Conservation (phyloP, 2,113 vertebrate species). For the Osmerus mordax region DNA sequence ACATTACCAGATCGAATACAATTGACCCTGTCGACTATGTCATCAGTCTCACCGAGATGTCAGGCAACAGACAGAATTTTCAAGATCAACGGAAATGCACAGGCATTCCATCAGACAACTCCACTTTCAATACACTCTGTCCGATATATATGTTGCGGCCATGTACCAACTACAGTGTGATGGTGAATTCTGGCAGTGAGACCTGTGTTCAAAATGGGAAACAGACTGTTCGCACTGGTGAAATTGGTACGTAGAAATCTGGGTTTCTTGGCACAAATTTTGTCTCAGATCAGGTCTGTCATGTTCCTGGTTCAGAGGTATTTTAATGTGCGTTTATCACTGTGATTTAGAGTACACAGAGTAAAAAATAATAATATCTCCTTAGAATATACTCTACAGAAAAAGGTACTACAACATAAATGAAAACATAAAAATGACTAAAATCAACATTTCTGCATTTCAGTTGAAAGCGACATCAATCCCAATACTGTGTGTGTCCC, state of each 20-base stretch:
- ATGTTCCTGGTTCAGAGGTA: not conserved
- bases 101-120: too few species aligned
- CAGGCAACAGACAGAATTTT: fast-evolving
- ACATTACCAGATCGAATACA: not conserved
- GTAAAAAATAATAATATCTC: too few species aligned
- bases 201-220: fast-evolving
- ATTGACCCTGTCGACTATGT: fast-evolving
- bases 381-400: too few species aligned
- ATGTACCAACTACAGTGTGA: conserved; percentile 39
- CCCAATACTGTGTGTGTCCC: fast-evolving
- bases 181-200: not conserved
- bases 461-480: not conserved
- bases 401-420: too few species aligned
- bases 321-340: not conserved
- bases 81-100: not conserved
- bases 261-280: too few species aligned
- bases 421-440: too few species aligned
- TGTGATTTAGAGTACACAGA: too few species aligned
- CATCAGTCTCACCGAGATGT: not conserved
- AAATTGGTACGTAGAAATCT: conserved; percentile 48
- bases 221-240: fast-evolving
- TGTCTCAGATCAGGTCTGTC: too few species aligned
- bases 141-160: conserved; percentile 43
- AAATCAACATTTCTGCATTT: conserved; percentile 24
- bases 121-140: not conserved